Evolutionary conservation across 2,888 invertebrate genomes (phyloP).

Genomic region (Punctoribates punctum): DNA sequence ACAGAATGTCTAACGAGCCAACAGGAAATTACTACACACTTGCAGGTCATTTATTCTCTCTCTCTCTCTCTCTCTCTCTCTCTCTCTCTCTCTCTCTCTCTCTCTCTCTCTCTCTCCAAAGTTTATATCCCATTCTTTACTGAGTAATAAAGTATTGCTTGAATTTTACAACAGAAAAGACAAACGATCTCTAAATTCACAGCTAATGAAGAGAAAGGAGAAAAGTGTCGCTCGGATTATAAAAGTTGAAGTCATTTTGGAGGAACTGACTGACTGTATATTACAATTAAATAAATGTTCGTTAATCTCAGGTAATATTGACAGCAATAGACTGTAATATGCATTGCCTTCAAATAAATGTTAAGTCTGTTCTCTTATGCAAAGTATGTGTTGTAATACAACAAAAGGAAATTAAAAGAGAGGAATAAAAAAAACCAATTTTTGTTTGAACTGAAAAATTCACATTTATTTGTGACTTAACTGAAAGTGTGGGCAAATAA

Average conservation of each 20-base stretch:
- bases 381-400: constrained; percentile 3
- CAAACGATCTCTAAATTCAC: constrained; percentile 1
- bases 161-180: constrained; percentile 19
- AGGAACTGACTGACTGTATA: background rate
- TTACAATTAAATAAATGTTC: constrained; percentile 5
- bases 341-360: background rate
- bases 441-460: background rate
- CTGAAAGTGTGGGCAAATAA: background rate
- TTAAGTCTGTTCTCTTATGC: background rate
- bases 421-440: constrained; percentile 15
- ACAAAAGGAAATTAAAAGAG: constrained; percentile 22
- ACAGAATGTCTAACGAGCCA: background rate
- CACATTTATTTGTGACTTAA: background rate
- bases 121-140: background rate
- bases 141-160: background rate
- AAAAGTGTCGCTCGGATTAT: constrained; percentile 19
- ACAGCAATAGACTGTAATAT: background rate
- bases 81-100: background rate
- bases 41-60: background rate
- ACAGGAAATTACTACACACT: constrained; percentile 8
- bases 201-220: constrained; percentile 22
- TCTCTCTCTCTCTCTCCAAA: background rate
- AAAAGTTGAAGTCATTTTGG: background rate
- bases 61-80: constrained; percentile 18
- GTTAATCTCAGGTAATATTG: constrained; percentile 31